phyloP scores from a whole-genome alignment of 2,113 vertebrate genomes.

The Passer montanus region DNA sequence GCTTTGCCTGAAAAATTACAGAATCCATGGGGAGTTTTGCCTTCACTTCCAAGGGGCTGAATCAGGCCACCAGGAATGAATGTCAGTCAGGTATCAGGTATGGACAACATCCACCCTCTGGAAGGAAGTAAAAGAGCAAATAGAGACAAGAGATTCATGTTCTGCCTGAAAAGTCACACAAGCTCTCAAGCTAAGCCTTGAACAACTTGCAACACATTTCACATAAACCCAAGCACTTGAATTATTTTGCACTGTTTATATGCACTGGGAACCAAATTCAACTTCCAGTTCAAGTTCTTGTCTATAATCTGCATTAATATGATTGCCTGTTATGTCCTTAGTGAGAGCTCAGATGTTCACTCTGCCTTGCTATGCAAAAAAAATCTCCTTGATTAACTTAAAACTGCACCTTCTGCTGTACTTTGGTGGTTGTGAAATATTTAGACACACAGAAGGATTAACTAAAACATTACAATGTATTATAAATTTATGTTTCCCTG shows the following conservation, averaged over 20 bases:
- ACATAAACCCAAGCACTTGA: neutral
- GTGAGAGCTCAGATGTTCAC: neutral
- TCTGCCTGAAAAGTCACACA: neutral
- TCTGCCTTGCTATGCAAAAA: neutral
- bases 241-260: neutral
- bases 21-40: neutral
- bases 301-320: neutral
- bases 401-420: neutral
- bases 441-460: neutral
- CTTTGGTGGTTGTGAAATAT: neutral
- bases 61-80: neutral
- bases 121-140: neutral
- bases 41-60: neutral
- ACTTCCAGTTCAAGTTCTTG: neutral
- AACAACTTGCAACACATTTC: neutral
- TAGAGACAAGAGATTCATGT: neutral
- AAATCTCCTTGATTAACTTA: neutral
- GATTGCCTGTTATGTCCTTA: neutral
- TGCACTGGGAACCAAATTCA: neutral
- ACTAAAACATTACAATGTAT: neutral
- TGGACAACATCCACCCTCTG: neutral
- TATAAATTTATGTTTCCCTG: neutral
- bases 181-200: neutral
- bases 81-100: fast-evolving
- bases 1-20: neutral